phyloP scores from a whole-genome alignment of 2,888 invertebrate species.

The Melanophora roralis region DNA sequence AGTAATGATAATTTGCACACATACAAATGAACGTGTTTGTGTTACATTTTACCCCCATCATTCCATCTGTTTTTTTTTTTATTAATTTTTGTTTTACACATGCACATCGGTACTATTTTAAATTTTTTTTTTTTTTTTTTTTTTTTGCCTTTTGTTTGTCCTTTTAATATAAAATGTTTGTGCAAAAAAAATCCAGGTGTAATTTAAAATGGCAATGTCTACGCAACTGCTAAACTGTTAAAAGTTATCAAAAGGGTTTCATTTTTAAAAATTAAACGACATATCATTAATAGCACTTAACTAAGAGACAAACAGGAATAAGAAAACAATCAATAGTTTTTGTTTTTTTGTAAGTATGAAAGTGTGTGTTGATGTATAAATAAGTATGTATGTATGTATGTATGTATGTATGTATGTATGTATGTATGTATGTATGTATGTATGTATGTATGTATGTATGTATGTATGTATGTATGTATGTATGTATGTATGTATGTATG shows the following conservation, averaged over 20 bases:
- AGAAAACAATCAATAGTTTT: constrained; percentile 16
- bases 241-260: constrained; percentile 27
- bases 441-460: too few relatives aligned
- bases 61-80: constrained; percentile 46
- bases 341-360: not conserved
- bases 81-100: constrained; percentile 13
- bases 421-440: too few relatives aligned
- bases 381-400: too few relatives aligned
- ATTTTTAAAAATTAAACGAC: constrained; percentile 37
- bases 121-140: not conserved
- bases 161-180: constrained; percentile 14
- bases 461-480: too few relatives aligned
- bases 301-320: constrained; percentile 17
- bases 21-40: too few relatives aligned
- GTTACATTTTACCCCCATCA: constrained; percentile 16
- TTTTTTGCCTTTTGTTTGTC: constrained; percentile 38
- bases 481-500: too few relatives aligned
- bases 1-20: not conserved
- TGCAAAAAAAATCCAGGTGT: constrained; percentile 72
- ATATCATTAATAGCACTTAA: constrained; percentile 32
- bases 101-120: not conserved
- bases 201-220: constrained; percentile 66
- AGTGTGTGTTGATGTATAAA: too few relatives aligned
- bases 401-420: too few relatives aligned
- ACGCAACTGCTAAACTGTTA: not conserved